Evolutionary conservation across 2,888 invertebrate species (phyloP), one percentile per base, ranked within the genome.

Genomic region (Mechanitis mazaeus): DNA sequence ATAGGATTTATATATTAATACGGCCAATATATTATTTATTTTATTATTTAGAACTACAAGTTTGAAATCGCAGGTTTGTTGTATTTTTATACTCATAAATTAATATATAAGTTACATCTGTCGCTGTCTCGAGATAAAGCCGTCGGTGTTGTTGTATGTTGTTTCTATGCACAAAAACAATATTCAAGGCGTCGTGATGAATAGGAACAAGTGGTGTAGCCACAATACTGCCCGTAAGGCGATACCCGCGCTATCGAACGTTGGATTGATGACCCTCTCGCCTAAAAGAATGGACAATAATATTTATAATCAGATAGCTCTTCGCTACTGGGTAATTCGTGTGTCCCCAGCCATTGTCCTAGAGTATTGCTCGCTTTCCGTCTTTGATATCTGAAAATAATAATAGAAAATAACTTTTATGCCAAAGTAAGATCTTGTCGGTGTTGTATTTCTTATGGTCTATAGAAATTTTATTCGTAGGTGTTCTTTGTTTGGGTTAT

Each of bases 291-390:
- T 88, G 87, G 86, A 81, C 84, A 79, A 84, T 84, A 87, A 89
- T 89, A 89, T 90, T 89, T 89, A 88, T 89, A 87, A 90, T 90
- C 87, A 84, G 90, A 90, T 90, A 88, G 85, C 82, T 79, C 78
- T 64, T 75, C 77, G 89, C 90, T 90, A 90, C 90, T 77, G 89
- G 85, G 83, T 83, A 85, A 88, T 87, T 85, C 86, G 84, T 85
- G 80, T 86, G 87, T 86, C 85, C 78, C 81, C 75, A 73, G 75
- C 84, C 83, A 87, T 87, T 86, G 83, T 85, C 84, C 83, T 72
- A 75, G 74, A 74, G 83, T 87, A 89, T 89, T 88, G 88, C 83
- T 90, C 87, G 89, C 79, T 71, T 74, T 73, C 75, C 71, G 77
- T 76, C 75, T 72, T 77, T 76, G 81, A 83, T 87, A 85, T 85